phyloP scores from a whole-genome alignment of 2,888 invertebrate species.

The Petrolisthes manimaculis region DNA sequence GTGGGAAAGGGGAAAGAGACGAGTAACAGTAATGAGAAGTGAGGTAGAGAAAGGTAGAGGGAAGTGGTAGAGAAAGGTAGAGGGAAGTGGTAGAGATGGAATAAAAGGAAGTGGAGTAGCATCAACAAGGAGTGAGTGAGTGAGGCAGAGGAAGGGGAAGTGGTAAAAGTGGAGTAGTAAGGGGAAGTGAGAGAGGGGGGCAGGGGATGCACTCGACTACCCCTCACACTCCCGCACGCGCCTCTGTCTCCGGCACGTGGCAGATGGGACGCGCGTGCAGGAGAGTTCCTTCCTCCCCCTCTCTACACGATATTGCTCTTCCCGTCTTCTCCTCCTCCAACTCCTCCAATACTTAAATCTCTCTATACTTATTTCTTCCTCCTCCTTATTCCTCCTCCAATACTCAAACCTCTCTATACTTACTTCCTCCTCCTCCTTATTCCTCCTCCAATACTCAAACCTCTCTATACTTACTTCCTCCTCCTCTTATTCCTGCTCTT shows the following conservation, averaged over 20 bases:
- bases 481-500: not conserved
- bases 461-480: not conserved
- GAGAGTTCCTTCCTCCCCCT: not conserved
- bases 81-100: not conserved
- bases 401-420: no score
- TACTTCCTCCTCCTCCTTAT: no score
- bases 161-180: no score
- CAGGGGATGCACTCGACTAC: constrained; percentile 1
- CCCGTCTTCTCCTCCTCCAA: not conserved
- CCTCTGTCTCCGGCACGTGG: constrained; percentile 25
- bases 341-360: not conserved
- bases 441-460: no score
- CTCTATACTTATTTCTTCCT: not conserved
- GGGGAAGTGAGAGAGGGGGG: not conserved
- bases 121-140: not conserved
- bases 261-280: constrained; percentile 32
- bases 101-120: not conserved
- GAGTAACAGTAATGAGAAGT: not conserved
- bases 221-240: constrained; percentile 2
- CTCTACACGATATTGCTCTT: not conserved
- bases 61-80: not conserved
- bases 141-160: not conserved
- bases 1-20: constrained; percentile 11
- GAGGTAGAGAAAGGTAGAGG: not conserved
- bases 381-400: not conserved